Conservation (phyloP, 2,888 invertebrate genomes). For the Selenia dentaria region DNA sequence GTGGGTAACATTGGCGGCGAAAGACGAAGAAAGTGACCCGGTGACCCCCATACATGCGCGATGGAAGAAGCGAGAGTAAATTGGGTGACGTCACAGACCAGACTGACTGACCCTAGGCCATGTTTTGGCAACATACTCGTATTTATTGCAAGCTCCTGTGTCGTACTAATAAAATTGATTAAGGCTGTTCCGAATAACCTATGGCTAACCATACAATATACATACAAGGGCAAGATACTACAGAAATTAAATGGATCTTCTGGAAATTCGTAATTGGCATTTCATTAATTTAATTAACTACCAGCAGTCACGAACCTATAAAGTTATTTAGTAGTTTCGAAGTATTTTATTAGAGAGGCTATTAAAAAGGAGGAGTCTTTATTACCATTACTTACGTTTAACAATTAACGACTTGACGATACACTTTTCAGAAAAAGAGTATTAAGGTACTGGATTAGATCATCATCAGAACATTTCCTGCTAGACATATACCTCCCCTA, state of each 20-base stretch:
- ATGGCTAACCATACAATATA: too few species aligned
- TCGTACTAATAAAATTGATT: constrained; percentile 6
- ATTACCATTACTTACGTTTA: background rate
- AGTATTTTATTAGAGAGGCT: constrained; percentile 25
- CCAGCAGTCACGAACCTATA: constrained; percentile 55
- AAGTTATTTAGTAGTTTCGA: constrained; percentile 25
- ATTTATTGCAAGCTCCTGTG: too few species aligned
- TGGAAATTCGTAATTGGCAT: constrained; percentile 49
- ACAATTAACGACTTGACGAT: too few species aligned
- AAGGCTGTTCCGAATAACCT: too few species aligned
- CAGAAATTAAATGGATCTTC: constrained; percentile 46
- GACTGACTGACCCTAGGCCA: constrained; percentile 5
- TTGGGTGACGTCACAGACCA: constrained; percentile 46
- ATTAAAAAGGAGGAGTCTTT: constrained; percentile 25
- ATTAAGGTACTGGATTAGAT: too few species aligned
- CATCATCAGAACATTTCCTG: background rate
- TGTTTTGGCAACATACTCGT: constrained; percentile 18
- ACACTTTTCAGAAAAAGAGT: too few species aligned
- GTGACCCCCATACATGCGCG: constrained; percentile 60
- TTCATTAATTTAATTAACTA: constrained; percentile 63
- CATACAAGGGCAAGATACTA: constrained; percentile 11
- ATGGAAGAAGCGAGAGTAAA: constrained; percentile 65
- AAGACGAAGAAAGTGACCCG: constrained; percentile 73
- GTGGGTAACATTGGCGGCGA: constrained; percentile 45
- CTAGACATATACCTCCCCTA: too few species aligned